Conservation (phyloP, 2,113 vertebrate genomes). For the Platysternon megacephalum region DNA sequence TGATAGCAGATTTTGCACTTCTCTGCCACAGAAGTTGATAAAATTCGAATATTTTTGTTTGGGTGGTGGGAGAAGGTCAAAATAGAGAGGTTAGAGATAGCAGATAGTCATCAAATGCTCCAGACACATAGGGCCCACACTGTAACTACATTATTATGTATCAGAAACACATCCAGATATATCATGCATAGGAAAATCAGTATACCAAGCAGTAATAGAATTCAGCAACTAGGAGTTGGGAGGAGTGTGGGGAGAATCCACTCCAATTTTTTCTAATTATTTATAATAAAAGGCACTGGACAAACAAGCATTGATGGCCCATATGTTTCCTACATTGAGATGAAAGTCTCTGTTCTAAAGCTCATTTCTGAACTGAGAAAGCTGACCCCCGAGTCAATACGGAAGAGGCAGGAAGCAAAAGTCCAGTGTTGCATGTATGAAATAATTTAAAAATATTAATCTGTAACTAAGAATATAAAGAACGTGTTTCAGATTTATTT, state of each 20-base stretch:
- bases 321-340: not conserved
- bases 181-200: not conserved
- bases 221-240: not conserved
- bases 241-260: not conserved
- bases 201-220: not conserved
- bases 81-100: not conserved
- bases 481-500: not conserved
- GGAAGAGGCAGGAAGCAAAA: not conserved
- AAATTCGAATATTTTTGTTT: not conserved
- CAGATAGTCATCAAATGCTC: slow-evolving; percentile 4
- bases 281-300: not conserved
- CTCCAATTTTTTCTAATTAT: not conserved
- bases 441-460: not conserved
- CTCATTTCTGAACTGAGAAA: not conserved
- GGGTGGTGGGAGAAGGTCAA: not conserved
- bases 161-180: not conserved
- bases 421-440: not conserved
- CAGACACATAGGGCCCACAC: not conserved
- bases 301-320: not conserved
- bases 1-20: not conserved
- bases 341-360: not conserved
- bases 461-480: not conserved
- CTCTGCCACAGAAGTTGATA: not conserved
- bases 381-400: not conserved
- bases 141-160: not conserved